Conservation (phyloP, 2,888 invertebrate species). For the Papilio elwesi region DNA sequence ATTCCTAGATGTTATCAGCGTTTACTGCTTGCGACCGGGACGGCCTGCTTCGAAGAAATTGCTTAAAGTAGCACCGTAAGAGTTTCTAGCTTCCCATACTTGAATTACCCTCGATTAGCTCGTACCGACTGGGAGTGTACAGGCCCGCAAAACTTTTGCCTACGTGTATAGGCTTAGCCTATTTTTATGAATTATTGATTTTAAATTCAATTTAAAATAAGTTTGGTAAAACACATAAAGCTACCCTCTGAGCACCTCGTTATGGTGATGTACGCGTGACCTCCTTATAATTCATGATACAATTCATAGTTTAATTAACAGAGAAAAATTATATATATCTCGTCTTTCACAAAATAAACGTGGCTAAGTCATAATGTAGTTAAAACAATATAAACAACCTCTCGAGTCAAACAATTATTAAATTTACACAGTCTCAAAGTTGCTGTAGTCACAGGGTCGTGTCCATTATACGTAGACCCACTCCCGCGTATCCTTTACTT, state of each 20-base stretch:
- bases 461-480: slow-evolving; percentile 49
- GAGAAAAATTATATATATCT: not conserved
- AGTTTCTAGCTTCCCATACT: slow-evolving; percentile 31
- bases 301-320: not conserved
- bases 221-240: too few relatives aligned
- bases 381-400: not conserved
- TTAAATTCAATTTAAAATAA: too few relatives aligned
- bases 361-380: not conserved
- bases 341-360: not conserved
- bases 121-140: not conserved
- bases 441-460: slow-evolving; percentile 1
- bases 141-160: not conserved
- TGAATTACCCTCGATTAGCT: slow-evolving; percentile 12
- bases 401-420: slow-evolving; percentile 16
- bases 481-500: slow-evolving; percentile 61
- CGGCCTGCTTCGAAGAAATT: slow-evolving; percentile 30
- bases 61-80: slow-evolving; percentile 30
- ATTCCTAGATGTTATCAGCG: slow-evolving; percentile 33
- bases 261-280: too few relatives aligned
- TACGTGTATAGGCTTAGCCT: too few relatives aligned
- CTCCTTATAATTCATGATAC: not conserved
- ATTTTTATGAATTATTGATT: too few relatives aligned
- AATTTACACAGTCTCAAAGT: slow-evolving; percentile 17
- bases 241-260: too few relatives aligned
- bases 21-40: slow-evolving; percentile 31